Base-by-base conservation (phyloP, 2,113 vertebrate genomes). In the Hiodon tergisus region DNA sequence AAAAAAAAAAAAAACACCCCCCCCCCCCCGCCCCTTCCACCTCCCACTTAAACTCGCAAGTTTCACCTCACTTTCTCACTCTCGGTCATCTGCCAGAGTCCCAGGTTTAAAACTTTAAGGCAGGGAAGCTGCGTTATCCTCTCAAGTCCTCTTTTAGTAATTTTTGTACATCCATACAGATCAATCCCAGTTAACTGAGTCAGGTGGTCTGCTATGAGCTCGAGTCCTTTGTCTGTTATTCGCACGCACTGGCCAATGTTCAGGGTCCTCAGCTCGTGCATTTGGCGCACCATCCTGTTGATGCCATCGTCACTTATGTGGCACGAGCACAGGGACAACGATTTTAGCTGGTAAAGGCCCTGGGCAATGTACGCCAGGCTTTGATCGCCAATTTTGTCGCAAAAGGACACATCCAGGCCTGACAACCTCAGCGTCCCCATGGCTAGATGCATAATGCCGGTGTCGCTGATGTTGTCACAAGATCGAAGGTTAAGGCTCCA, bases 51-150 rank as follows among this genome's bases (percentile, higher is more conserved):
- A 50, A 0, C 4, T 58, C 47, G 59, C 68, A 57, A 68, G 77
- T 78, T 93, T 96, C 94, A 96, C 92, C 94, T 94, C 85, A 95
- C 88, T 83, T 94, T 92, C 85, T 98, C 95, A 4, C 94, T 95
- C 86, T 98, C 96, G 11, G 95, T 98, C 96, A 98, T 96, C 91
- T 98, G 95, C 96, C 96, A 90, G 74, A 92, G 95, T 86, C 97
- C 97, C 88, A 99, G 88, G 88, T 99, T 99, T 78, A 99, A 94
- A 86, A 98, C 97, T 92, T 99, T 99, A 92, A 99, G 97, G 93
- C 96, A 98, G 85, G 97, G 97, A 83, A 98, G 92, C 91, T 98
- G 97, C 0, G 97, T 99, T 85, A 98, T 98, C 87, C 97, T 94
- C 91, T 98, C 96, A 88, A 99, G 90, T 77, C 97, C 97, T 76